Percentiles rank a stretch among this genome's conserved stretches.
These are phyloP conservation scores for Philaenus spumarius DNA, from an alignment of 1,140 invertebrate genomes.

Conservation along the genomic window DNA sequence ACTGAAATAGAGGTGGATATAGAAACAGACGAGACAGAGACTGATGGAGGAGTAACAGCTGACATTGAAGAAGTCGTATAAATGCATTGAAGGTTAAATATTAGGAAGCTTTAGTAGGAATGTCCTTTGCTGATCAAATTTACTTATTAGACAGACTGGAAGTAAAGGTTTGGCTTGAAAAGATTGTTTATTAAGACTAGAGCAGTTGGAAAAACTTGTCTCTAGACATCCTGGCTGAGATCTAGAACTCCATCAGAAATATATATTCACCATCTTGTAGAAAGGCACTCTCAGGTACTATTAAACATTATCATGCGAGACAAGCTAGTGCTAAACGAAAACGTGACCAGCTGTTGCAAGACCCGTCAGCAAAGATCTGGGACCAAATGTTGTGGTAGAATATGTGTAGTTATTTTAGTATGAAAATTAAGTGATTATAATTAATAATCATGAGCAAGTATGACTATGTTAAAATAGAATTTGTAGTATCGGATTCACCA, in stretches of 20 bases:
- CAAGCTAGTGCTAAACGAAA: constrained; percentile 77
- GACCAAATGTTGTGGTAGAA: too few species aligned
- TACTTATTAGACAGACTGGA: too few species aligned
- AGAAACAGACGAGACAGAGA: constrained; percentile 70
- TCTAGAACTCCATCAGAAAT: constrained; percentile 84
- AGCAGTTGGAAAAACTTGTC: constrained; percentile 66
- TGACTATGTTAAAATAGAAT: too few species aligned
- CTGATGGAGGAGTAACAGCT: constrained; percentile 57
- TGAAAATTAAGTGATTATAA: too few species aligned
- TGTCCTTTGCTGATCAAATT: too few species aligned
- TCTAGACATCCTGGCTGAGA: constrained; percentile 81
- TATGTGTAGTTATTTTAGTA: too few species aligned
- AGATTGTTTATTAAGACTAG: constrained; percentile 68
- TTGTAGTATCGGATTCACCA: too few species aligned
- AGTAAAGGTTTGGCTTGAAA: constrained; percentile 71
- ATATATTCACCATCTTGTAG: constrained; percentile 85
- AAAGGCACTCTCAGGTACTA: constrained; percentile 68
- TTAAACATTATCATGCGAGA: constrained; percentile 61
- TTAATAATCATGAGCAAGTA: too few species aligned
- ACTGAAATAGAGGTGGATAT: constrained; percentile 61
- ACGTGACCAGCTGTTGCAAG: constrained; percentile 69
- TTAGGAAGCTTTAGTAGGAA: constrained; percentile 5
- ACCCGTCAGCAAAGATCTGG: constrained; percentile 77
- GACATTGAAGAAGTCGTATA: constrained; percentile 44
- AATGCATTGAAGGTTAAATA: constrained; percentile 1